Conservation (phyloP, 1,140 invertebrate species). For the Bombyx mori region ASM3026992v2 NC_085107.1:4988501-4989000, state of each 20-base stretch:
- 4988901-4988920: background rate
- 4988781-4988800: constrained; percentile 6
- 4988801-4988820: constrained; percentile 40
- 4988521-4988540: background rate
- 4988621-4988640: background rate
- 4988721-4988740: constrained; percentile 3
- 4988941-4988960: background rate
- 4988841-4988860: constrained; percentile 32
- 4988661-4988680: background rate
- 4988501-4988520: too few species aligned
- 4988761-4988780: constrained; percentile 4
- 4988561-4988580: background rate
- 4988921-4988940: constrained; percentile 6
- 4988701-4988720: background rate
- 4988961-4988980: too few species aligned
- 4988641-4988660: background rate
- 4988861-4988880: constrained; percentile 66
- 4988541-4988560: constrained; percentile 5
- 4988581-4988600: too few species aligned
- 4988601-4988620: too few species aligned
- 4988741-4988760: constrained; percentile 1
- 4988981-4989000: too few species aligned
- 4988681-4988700: background rate
- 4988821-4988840: constrained; percentile 69
- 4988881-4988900: constrained; percentile 62